Evolutionary conservation across 1,140 invertebrate species (phyloP), one percentile per base, ranked within the genome.

Genomic region (Drosophila sturtevanti): DNA sequence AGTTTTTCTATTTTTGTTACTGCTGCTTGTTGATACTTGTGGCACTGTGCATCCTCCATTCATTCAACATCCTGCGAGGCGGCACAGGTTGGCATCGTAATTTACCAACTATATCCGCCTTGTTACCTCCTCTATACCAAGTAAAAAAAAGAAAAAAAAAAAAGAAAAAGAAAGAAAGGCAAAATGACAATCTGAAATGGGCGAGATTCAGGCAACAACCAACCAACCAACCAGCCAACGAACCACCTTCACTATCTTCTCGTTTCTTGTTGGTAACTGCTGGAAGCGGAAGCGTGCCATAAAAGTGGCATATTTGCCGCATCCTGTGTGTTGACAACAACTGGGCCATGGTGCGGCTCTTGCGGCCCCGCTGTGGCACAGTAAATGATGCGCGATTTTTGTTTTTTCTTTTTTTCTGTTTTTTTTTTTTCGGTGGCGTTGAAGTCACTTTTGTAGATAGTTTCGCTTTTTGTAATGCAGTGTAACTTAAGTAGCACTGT

Each of bases 241-340:
- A 34, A n/a, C 31, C 22, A 51, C 16, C 56, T 70, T 11, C 37
- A 21, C 35, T 58, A 18, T 44, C 41, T 44, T 44, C 41, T 44
- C 41, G 41, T 48, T 48, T 11, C 41, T 6, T 6, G 37, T 35
- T 18, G 41, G 41, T 7, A 31, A 31, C 12, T 60, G 52, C 77
- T 64, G 81, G 81, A 73, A 81, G 34, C 81, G 81, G 81, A 85
- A 77, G 70, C 67, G 63, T 80, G 73, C 76, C 77, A 80, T 85
- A 85, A 85, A 85, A 85, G 69, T 85, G 81, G 69, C 81, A 85
- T 85, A 85, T 85, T 85, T 85, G 81, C 81, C 77, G 81, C 81
- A 85, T 85, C 81, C 81, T 85, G 54, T 56, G 81, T 56, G 81
- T 85, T 84, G 77, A 80, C 81, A 85, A 84, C 76, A 79, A 69